Evolutionary conservation across 2,888 invertebrate species (phyloP).

Genomic region (Lapara coniferarum): DNA sequence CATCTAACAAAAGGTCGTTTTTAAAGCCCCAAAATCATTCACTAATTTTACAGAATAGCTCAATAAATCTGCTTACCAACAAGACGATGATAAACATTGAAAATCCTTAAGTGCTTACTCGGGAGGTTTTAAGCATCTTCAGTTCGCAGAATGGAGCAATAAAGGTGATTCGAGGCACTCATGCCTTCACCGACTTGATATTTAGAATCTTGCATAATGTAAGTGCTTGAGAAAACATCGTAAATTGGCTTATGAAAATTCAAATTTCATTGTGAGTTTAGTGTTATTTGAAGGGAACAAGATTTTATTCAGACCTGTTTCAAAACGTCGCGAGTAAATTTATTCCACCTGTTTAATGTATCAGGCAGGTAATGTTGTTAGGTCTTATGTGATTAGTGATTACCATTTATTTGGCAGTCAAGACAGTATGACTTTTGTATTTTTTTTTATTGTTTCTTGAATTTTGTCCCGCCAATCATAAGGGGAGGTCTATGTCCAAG

Average conservation of each 20-base stretch:
- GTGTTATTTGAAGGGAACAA: not conserved
- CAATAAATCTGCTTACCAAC: not conserved
- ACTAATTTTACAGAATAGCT: not conserved
- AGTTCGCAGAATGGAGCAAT: conserved; percentile 18
- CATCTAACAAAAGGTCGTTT: no score
- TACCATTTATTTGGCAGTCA: no score
- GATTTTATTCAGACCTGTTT: no score
- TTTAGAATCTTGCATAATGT: conserved; percentile 14
- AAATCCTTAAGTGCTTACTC: conserved; percentile 17
- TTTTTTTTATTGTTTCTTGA: no score
- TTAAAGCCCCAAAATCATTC: no score
- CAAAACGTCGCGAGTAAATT: no score
- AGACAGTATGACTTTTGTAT: no score
- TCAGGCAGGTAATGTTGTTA: no score
- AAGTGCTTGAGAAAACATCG: conserved; percentile 9
- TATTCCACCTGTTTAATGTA: no score
- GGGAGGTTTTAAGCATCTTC: conserved; percentile 12
- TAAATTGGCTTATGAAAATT: conserved; percentile 22
- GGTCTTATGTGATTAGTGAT: no score
- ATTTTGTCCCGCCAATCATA: not conserved
- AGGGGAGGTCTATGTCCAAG: not conserved
- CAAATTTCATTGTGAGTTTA: not conserved
- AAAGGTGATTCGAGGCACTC: conserved; percentile 21
- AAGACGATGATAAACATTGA: not conserved
- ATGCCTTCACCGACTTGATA: not conserved